Evolutionary conservation across 2,888 invertebrate genomes (phyloP).

Genomic region (Chaetoderma sp.): DNA sequence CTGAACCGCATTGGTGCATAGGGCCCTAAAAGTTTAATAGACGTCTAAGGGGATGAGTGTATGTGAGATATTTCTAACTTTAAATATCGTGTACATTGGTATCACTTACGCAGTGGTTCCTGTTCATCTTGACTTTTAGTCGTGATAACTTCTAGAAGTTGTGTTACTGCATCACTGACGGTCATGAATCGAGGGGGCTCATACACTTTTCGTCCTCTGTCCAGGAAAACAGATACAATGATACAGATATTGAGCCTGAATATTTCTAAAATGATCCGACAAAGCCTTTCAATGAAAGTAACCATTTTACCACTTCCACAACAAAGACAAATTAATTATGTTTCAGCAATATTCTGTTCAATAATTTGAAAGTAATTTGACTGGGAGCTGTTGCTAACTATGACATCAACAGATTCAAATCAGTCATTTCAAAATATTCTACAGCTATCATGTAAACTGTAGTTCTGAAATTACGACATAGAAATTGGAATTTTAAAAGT

Average conservation of each 20-base stretch:
- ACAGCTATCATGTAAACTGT: too few species aligned
- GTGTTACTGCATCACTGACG: slow-evolving; percentile 86
- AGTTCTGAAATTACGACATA: too few species aligned
- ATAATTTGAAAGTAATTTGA: too few species aligned
- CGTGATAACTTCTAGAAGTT: slow-evolving; percentile 82
- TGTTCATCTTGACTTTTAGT: slow-evolving; percentile 44
- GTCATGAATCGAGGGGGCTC: slow-evolving; percentile 95
- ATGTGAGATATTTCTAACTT: not conserved
- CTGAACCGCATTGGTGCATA: not conserved
- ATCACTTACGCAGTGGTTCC: not conserved
- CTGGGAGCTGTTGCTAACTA: too few species aligned
- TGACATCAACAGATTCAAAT: too few species aligned
- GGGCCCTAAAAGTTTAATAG: not conserved
- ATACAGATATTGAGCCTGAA: slow-evolving; percentile 1
- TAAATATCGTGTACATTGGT: too few species aligned
- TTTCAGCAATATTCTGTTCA: not conserved
- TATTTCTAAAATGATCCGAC: slow-evolving; percentile 55
- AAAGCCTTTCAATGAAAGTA: not conserved
- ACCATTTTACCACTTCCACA: too few species aligned
- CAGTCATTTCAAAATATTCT: too few species aligned
- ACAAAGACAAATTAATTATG: not conserved
- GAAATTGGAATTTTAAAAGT: too few species aligned
- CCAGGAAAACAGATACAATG: slow-evolving; percentile 18
- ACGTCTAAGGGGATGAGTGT: not conserved
- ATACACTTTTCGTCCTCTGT: slow-evolving; percentile 84